phyloP scores from a whole-genome alignment of 37 sponge, comb jelly and placozoan species.

The Spongilla lacustris region DNA sequence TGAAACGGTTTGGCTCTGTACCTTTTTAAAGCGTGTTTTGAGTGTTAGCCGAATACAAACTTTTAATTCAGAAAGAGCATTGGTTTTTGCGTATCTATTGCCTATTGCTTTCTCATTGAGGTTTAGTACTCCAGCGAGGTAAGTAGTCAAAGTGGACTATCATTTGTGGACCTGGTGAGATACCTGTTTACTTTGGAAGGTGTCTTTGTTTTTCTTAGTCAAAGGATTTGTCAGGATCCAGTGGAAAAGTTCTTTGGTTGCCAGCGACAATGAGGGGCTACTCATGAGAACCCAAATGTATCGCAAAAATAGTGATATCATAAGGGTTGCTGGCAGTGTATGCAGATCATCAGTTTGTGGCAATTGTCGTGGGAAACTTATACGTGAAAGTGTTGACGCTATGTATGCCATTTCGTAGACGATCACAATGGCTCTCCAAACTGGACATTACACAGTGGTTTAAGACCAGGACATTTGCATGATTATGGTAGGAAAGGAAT shows the following conservation, averaged over 20 bases:
- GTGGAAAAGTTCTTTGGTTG: not conserved
- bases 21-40: no score
- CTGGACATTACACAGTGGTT: no score
- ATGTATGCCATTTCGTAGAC: no score
- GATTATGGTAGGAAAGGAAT: no score
- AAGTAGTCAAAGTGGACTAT: not conserved
- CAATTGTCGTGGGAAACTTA: not conserved
- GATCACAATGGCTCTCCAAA: no score
- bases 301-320: not conserved
- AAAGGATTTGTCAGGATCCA: not conserved
- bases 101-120: no score
- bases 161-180: not conserved
- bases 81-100: no score
- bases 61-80: no score
- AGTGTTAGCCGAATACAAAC: no score
- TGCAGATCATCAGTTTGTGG: not conserved
- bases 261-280: not conserved
- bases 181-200: not conserved
- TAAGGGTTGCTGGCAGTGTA: not conserved
- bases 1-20: no score
- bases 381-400: not conserved
- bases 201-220: not conserved
- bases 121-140: no score
- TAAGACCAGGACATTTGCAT: no score
- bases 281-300: not conserved